Base-by-base conservation (phyloP, 2,888 invertebrate species). In the Drosophila rellima region DNA sequence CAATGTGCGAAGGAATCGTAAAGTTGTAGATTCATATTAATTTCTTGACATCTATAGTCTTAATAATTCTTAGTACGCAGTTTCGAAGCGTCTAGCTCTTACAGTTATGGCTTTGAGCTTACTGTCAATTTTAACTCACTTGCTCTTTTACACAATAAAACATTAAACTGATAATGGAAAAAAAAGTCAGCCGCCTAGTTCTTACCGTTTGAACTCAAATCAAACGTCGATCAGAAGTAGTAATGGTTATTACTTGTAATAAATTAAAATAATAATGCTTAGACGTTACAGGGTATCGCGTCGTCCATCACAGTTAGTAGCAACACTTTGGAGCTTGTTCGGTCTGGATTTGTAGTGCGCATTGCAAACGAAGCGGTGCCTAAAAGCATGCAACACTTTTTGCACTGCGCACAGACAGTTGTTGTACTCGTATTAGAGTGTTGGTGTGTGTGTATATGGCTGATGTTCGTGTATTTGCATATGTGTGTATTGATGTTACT, bases 301-400 rank as follows among this genome's bases (percentile, higher is more conserved):
- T n/a, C 23, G 45, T 44, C 50, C 13, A 5, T 37, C 45, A 45
- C 26, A 7, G 3, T 17, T 15, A 3, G 13, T 2, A 33, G 37
- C 23, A 6, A 17, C 17, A 23, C 8, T 31, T 5, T 29, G 10
- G 11, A 37, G 33, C n/a, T 3, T 44, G 55, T 17, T 20, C 7
- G 10, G 11, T 39, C 13, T 26, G 15, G n/a, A 56, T 39, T 31
- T 37, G 44, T 35, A 40, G 35, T 51, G n/a, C 17, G 35, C 29
- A 31, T 17, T 33, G 55, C 52, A 44, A 26, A 10, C 11, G 15
- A 26, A 57, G 35, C 65, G 44, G 39, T 47, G 70, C 70, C 66
- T 59, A 57, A 37, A 64, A 54, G 71, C 63, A 65, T 60, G 77
- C 73, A 78, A 67, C 74, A 70, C 72, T 77, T 80, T 69, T 70